Base-by-base conservation (phyloP, 1,140 invertebrate species). In the Magallana ariakensis region DNA sequence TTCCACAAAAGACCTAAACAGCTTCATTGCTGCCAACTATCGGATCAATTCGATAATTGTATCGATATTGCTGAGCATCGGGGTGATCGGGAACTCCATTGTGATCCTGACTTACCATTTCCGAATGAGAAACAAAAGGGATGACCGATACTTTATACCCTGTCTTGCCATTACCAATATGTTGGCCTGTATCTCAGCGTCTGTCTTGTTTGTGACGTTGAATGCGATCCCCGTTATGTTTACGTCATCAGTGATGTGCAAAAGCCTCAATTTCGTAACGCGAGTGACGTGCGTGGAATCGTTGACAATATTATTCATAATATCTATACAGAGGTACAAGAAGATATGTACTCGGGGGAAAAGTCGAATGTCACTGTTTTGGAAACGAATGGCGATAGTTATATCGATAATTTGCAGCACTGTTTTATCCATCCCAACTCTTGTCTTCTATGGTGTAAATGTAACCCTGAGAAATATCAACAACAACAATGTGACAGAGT, bases 121-220 rank as follows among this genome's bases (percentile, higher is more conserved):
- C 54, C 46, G 80, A 22, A 82, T 82, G 80, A 54, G 54, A 56
- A 82, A 82, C 46, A 82, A 22, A 82, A 82, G 55, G 33, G 80
- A 82, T 13, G 80, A 82, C 33, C 15, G 80, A 15, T 82, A 82
- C 19, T 82, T 82, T 11, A 82, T 82, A 11, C 80, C 80, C 15
- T 82, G 80, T 16, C 55, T 82, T 54, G 80, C 80, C 0, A n/a
- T 82, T 0, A 56, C 19, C 6, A 82, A 82, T 54, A 16, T 82
- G 80, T n/a, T 56, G 46, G 80, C 80, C 0, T 55, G 46, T 54
- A 16, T 82, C 9, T 54, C 55, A 54, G 46, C 80, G 19, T 55
- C 80, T 1, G 55, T 82, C 10, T 4, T 82, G 46, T 82, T 53
- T 3, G 46, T 82, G 46, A n/a, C 80, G 53, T 16, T 82, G 46